A percentile compares a stretch with the other conserved stretches of the same genome.
Conservation (phyloP, 2,888 invertebrate genomes). For the Aromia moschata region DNA sequence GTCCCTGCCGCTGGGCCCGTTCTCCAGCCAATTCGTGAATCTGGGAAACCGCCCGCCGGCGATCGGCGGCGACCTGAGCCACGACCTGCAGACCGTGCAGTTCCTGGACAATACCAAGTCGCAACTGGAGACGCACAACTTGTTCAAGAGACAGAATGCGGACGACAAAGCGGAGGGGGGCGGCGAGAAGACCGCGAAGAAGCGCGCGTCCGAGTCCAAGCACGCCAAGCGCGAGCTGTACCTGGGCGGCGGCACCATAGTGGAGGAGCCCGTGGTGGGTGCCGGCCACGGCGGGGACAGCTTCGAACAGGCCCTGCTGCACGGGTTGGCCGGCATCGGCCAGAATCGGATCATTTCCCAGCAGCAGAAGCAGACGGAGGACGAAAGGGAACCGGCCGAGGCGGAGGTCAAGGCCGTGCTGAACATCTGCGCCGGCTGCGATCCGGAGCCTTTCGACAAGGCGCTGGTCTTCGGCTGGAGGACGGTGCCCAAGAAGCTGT, state of each 20-base stretch:
- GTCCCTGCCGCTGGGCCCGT: constrained; percentile 20
- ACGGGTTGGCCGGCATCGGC: constrained; percentile 77
- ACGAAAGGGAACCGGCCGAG: constrained; percentile 84
- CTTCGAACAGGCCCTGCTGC: constrained; percentile 67
- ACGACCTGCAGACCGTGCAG: constrained; percentile 64
- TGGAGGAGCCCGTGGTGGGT: constrained; percentile 62
- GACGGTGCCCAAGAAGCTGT: constrained; percentile 75
- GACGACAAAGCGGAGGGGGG: constrained; percentile 33
- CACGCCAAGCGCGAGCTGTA: constrained; percentile 73
- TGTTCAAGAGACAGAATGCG: constrained; percentile 63
- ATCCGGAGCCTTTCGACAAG: constrained; percentile 81
- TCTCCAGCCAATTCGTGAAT: constrained; percentile 38
- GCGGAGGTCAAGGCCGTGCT: constrained; percentile 84
- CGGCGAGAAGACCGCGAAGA: constrained; percentile 43
- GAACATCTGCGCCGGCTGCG: constrained; percentile 80
- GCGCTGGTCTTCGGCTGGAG: constrained; percentile 84
- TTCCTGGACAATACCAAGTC: constrained; percentile 67
- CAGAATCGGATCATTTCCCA: constrained; percentile 69
- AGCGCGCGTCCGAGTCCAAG: constrained; percentile 41
- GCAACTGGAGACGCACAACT: constrained; percentile 60
- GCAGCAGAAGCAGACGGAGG: constrained; percentile 71
- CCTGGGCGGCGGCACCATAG: constrained; percentile 73
- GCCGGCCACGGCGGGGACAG: constrained; percentile 63
- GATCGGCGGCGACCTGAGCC: constrained; percentile 64
- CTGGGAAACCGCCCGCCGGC: constrained; percentile 61